Percentiles rank a stretch among this genome's conserved stretches.
Evolutionary conservation across 2,888 invertebrate species (phyloP).

Genomic region (Metellina segmentata): DNA sequence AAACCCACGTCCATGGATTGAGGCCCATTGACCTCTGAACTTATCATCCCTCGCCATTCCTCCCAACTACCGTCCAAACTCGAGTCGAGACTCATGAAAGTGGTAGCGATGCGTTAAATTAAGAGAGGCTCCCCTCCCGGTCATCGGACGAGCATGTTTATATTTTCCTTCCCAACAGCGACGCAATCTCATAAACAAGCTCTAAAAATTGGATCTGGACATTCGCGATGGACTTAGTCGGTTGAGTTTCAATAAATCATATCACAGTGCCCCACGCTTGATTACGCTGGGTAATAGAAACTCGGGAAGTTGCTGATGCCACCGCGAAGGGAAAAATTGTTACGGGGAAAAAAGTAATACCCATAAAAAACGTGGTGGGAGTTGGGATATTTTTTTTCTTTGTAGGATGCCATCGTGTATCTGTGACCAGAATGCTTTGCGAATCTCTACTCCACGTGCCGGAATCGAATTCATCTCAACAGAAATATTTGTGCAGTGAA

Average conservation of each 20-base stretch:
- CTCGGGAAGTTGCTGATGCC: conserved; percentile 7
- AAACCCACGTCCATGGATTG: neutral
- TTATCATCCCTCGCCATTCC: neutral
- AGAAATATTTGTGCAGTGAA: no score
- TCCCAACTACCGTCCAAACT: neutral
- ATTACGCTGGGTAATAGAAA: conserved; percentile 38
- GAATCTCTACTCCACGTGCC: no score
- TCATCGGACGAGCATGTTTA: neutral
- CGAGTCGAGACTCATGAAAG: conserved; percentile 13
- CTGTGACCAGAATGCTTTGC: neutral
- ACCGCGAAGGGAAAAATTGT: neutral
- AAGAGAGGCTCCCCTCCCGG: conserved; percentile 6
- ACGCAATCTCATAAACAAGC: conserved; percentile 49
- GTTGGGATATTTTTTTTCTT: neutral
- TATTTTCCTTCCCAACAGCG: conserved; percentile 12
- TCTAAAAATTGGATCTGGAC: conserved; percentile 56
- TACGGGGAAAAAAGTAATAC: neutral
- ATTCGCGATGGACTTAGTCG: conserved; percentile 40
- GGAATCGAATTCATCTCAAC: no score
- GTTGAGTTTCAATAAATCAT: conserved; percentile 65
- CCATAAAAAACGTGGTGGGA: neutral
- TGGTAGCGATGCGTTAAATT: conserved; percentile 5
- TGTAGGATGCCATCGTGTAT: neutral
- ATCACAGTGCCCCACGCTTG: conserved; percentile 25
- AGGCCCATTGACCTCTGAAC: neutral